A percentile compares a stretch with the other conserved stretches of the same genome.
Conservation (phyloP, 2,797 vertebrate genomes). For the Hippocampus kuda region DNA sequence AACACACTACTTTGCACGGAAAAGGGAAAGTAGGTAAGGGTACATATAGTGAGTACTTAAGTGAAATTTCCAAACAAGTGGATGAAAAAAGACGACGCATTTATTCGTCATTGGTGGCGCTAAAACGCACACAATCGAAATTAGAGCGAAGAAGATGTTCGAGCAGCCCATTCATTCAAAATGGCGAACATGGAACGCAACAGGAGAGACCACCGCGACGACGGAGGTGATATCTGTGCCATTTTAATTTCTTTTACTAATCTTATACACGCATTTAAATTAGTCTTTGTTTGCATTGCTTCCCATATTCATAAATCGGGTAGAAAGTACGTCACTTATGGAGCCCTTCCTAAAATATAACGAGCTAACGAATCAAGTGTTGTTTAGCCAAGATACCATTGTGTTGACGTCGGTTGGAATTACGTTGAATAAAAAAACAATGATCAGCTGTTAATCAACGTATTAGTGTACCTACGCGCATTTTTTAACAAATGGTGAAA, state of each 20-base stretch:
- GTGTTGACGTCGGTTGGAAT: background rate
- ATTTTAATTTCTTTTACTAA: constrained; percentile 27
- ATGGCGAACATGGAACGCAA: constrained; percentile 60
- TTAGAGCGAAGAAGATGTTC: background rate
- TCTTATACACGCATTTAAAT: background rate
- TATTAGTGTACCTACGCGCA: background rate
- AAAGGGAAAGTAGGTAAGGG: too few species aligned
- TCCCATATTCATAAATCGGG: background rate
- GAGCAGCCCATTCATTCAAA: background rate
- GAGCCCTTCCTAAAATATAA: background rate
- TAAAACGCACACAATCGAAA: background rate
- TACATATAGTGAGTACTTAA: background rate
- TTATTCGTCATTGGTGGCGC: background rate
- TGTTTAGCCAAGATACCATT: constrained; percentile 10
- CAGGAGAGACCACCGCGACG: constrained; percentile 36
- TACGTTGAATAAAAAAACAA: too few species aligned
- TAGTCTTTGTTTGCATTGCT: background rate
- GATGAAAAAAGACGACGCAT: background rate
- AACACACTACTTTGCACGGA: too few species aligned
- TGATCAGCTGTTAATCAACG: background rate
- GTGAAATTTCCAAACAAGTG: background rate
- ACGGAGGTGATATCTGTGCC: constrained; percentile 68
- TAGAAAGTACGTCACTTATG: background rate
- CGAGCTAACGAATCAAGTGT: constrained; percentile 14
- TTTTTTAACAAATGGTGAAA: background rate